Evolutionary conservation across 2,113 vertebrate genomes (phyloP).

Genomic region (Sebastes fasciatus): DNA sequence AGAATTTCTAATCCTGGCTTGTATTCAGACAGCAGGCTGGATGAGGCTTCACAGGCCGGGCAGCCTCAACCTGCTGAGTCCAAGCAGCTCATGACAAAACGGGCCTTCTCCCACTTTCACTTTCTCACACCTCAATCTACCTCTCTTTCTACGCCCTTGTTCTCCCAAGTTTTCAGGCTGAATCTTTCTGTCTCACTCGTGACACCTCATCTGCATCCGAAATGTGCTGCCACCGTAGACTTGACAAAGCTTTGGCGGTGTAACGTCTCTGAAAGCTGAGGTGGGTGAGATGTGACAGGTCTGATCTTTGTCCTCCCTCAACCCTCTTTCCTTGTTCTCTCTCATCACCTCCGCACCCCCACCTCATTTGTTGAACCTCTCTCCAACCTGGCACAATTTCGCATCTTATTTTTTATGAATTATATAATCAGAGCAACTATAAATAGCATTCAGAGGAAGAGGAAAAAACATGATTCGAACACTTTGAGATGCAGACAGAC

Average conservation of each 20-base stretch:
- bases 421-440: constrained; percentile 80
- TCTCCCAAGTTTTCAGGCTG: constrained; percentile 19
- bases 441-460: constrained; percentile 73
- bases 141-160: constrained; percentile 22
- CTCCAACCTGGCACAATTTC: constrained; percentile 66
- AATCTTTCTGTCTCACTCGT: constrained; percentile 27
- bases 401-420: constrained; percentile 74
- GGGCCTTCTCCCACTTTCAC: background rate
- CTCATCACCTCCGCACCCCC: constrained; percentile 21
- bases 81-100: constrained; percentile 21
- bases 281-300: constrained; percentile 35
- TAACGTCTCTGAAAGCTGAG: constrained; percentile 27
- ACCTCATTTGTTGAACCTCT: constrained; percentile 35
- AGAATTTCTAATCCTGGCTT: constrained; percentile 63
- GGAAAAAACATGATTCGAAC: constrained; percentile 55
- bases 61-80: constrained; percentile 48
- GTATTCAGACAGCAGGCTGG: constrained; percentile 40
- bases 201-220: constrained; percentile 37
- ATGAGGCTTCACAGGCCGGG: constrained; percentile 11
- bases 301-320: constrained; percentile 45
- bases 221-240: constrained; percentile 4
- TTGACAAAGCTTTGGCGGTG: constrained; percentile 18
- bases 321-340: constrained; percentile 1
- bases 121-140: background rate
- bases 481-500: constrained; percentile 68